Evolutionary conservation across 2,113 vertebrate species (phyloP).

Genomic region (Halichoeres trimaculatus): DNA sequence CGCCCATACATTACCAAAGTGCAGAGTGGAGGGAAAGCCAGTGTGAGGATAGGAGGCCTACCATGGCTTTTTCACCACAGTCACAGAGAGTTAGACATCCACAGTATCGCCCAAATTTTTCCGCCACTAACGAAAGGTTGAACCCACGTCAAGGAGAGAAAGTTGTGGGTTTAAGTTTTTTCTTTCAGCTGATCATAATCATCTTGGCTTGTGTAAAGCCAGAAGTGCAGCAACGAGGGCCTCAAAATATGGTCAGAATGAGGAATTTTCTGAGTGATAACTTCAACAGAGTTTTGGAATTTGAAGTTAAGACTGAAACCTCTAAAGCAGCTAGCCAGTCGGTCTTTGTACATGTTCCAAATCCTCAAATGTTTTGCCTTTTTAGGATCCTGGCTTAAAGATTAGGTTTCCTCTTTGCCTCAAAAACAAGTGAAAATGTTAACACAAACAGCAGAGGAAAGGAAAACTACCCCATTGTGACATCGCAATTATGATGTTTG

Average conservation of each 20-base stretch:
- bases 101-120: not conserved
- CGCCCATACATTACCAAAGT: constrained; percentile 40
- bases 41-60: constrained; percentile 23
- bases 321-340: not conserved
- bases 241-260: too few relatives aligned
- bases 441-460: not conserved
- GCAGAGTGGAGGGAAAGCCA: constrained; percentile 49
- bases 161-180: not conserved
- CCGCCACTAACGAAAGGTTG: too few relatives aligned
- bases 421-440: too few relatives aligned
- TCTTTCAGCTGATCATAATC: not conserved
- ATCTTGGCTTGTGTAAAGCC: not conserved
- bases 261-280: not conserved
- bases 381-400: not conserved
- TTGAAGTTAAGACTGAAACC: not conserved
- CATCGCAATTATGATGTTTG: too few relatives aligned
- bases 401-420: too few relatives aligned
- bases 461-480: not conserved
- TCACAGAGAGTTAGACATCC: not conserved
- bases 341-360: not conserved
- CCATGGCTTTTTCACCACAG: not conserved
- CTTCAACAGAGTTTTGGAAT: not conserved
- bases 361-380: not conserved
- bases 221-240: not conserved
- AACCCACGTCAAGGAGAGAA: too few relatives aligned